phyloP scores from a whole-genome alignment of 2,797 vertebrate genomes.

The Knipowitschia caucasica region DNA sequence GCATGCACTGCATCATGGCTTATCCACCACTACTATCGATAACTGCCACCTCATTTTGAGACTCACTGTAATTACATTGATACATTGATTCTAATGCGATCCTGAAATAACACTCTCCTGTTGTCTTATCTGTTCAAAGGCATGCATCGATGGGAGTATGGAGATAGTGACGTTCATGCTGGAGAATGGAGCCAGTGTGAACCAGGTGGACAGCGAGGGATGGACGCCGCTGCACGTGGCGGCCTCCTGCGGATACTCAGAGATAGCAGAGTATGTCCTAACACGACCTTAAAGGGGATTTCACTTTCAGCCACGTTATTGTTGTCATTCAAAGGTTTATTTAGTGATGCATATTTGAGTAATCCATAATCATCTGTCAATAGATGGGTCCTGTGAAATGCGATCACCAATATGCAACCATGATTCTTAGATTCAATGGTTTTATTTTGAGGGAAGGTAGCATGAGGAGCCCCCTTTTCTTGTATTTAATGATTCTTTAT shows the following conservation, averaged over 20 bases:
- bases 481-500: no score
- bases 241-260: slow-evolving; percentile 84
- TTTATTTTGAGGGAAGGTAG: no score
- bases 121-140: slow-evolving; percentile 63
- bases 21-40: no score
- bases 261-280: slow-evolving; percentile 85
- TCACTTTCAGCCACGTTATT: no score
- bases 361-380: no score
- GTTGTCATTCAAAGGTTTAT: no score
- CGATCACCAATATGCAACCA: no score
- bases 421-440: no score
- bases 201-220: slow-evolving; percentile 90
- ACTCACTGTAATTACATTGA: not conserved
- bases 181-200: slow-evolving; percentile 79
- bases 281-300: no score
- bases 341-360: no score
- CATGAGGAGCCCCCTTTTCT: no score
- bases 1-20: not conserved
- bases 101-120: not conserved
- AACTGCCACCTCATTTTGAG: not conserved
- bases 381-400: no score
- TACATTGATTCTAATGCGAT: not conserved
- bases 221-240: slow-evolving; percentile 91
- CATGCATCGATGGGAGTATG: slow-evolving; percentile 89
- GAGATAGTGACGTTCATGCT: slow-evolving; percentile 87